Percentiles rank a stretch among this genome's conserved stretches.
Evolutionary conservation across 2,113 vertebrate genomes (phyloP).

Genomic region (Phylloscopus trochiloides): DNA sequence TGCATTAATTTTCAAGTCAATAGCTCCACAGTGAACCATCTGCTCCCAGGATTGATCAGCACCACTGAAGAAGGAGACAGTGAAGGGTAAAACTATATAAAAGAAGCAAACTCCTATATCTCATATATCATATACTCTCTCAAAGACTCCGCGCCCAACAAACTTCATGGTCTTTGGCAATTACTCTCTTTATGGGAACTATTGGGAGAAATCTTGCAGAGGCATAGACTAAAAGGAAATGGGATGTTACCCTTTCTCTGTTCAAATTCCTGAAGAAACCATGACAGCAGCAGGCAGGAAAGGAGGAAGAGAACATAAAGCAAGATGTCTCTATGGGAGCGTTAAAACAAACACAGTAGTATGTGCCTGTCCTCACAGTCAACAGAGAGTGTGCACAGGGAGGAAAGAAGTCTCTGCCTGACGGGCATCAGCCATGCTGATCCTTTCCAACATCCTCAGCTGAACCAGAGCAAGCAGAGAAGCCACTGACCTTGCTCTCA

Average conservation of each 20-base stretch:
- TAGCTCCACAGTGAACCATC: background rate
- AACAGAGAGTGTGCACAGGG: background rate
- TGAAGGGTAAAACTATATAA: background rate
- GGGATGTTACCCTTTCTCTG: background rate
- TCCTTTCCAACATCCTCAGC: background rate
- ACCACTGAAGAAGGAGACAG: background rate
- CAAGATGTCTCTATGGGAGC: slow-evolving; percentile 34
- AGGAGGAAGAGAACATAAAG: background rate
- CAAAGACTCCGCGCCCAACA: background rate
- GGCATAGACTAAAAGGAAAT: background rate
- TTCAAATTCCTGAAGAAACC: background rate
- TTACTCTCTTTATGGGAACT: background rate
- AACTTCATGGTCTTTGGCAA: background rate
- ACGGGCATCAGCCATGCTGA: fast-evolving
- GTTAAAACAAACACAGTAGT: slow-evolving; percentile 26
- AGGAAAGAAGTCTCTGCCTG: background rate
- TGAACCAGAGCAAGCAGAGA: background rate
- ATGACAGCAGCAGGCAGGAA: background rate
- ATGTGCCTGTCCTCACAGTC: background rate
- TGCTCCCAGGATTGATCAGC: background rate
- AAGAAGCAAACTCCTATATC: background rate
- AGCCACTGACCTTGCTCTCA: background rate
- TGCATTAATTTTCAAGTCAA: background rate
- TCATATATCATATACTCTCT: background rate
- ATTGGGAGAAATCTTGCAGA: background rate